Base-by-base conservation (phyloP, 1,140 invertebrate genomes). In the Scaptomyza graminum region DNA sequence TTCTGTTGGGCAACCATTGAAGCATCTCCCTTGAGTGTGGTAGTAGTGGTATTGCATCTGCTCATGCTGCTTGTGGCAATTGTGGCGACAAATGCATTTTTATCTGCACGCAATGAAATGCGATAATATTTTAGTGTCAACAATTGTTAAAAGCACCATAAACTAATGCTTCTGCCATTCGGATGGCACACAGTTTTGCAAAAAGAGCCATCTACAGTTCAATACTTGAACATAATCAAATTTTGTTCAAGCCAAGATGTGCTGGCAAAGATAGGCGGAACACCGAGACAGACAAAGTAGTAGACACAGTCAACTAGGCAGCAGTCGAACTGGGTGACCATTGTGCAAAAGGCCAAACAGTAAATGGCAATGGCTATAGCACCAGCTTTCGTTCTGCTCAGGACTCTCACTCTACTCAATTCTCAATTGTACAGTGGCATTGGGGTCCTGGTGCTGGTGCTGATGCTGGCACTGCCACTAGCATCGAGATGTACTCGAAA, bases 121-220 rank as follows among this genome's bases (percentile, higher is more conserved):
- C 84, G 81, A 90, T 90, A 90, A 90, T 90, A 90, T 90, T 90
- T 90, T 90, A 90, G 81, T 90, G 90, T 90, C 90, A 90, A 90
- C 88, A 90, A 90, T 90, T 90, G 90, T 90, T 90, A 90, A 84
- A 90, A 90, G 79, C 67, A 78, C 80, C 90, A 91, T 91, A 90
- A 91, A 91, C 87, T 88, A 90, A 87, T 83, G 82, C 90, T 73
- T 34, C 39, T 31, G 61, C 49, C 49, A 50, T 34, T 13, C 34
- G 13, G 25, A 13, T 16, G 44, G 57, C 25, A 34, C 34, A 31
- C 31, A 18, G 9, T 28, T 41, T 64, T 64, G 37, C 46, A 47
- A 74, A 79, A 70, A 79, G 72, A 70, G 72, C 81, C 73, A 74
- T 75, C 82, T 73, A 61, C 82, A 88, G 84, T 79, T 88, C 83